Evolutionary conservation across 1,140 invertebrate species (phyloP).

Genomic region (Drosophila nebulosa): DNA sequence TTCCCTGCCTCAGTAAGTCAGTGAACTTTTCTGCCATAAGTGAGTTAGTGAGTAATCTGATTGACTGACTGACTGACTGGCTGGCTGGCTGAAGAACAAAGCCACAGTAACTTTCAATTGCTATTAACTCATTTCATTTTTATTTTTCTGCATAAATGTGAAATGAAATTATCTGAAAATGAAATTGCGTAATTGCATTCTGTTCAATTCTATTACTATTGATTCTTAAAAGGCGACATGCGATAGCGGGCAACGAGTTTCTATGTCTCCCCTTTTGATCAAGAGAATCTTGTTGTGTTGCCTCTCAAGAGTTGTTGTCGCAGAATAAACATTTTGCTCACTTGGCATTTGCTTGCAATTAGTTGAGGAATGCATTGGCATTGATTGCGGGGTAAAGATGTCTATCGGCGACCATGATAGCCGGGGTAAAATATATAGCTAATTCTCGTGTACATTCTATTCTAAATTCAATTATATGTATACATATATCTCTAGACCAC

Average conservation of each 20-base stretch:
- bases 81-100: constrained; percentile 26
- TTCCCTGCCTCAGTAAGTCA: constrained; percentile 24
- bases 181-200: constrained; percentile 32
- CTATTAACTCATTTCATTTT: constrained; percentile 15
- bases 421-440: too few relatives aligned
- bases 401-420: neutral
- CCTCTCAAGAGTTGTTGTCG: neutral
- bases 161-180: constrained; percentile 33
- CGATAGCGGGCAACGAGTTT: constrained; percentile 54
- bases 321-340: constrained; percentile 17
- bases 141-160: constrained; percentile 4
- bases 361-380: constrained; percentile 22
- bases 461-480: too few relatives aligned
- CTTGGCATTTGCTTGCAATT: constrained; percentile 27
- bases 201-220: neutral
- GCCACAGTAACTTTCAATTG: constrained; percentile 26
- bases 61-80: constrained; percentile 30
- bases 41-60: constrained; percentile 18
- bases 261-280: constrained; percentile 16
- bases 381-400: constrained; percentile 8
- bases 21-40: constrained; percentile 53
- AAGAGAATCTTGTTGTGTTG: constrained; percentile 13
- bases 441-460: too few relatives aligned
- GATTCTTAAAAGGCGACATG: neutral
- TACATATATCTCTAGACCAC: too few relatives aligned